Percentiles rank a stretch among this genome's conserved stretches.
Conservation (phyloP, 2,113 vertebrate species). For the Neolamprologus sp. region DNA sequence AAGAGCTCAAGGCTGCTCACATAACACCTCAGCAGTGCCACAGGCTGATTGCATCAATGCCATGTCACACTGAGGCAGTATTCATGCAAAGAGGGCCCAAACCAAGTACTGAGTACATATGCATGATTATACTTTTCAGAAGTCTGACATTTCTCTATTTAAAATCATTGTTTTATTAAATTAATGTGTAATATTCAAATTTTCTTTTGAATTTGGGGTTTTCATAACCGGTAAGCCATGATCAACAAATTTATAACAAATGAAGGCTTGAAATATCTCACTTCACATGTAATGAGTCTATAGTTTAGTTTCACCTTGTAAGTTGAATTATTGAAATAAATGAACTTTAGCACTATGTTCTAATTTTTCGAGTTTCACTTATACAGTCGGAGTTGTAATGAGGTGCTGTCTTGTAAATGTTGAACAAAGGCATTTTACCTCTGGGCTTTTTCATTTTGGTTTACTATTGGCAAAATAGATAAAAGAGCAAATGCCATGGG, state of each 20-base stretch:
- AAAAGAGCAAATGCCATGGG: conserved; percentile 9
- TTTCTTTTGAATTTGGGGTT: background rate
- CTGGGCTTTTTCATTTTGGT: conserved; percentile 21
- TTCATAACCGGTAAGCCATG: background rate
- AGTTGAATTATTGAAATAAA: background rate
- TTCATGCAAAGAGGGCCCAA: background rate
- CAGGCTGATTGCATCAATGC: background rate
- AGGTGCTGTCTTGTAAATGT: conserved; percentile 34
- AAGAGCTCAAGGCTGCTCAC: background rate
- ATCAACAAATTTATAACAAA: background rate
- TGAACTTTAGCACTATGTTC: background rate
- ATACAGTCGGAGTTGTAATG: conserved; percentile 17
- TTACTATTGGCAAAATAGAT: conserved; percentile 2
- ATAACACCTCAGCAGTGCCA: background rate
- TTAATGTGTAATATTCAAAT: background rate
- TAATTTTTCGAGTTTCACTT: background rate
- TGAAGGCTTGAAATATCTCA: background rate
- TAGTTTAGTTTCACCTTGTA: background rate
- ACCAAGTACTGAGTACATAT: background rate
- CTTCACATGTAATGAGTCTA: background rate
- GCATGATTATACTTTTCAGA: background rate
- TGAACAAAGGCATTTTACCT: conserved; percentile 26
- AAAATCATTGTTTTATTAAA: background rate
- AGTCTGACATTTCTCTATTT: background rate
- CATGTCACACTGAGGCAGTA: background rate